Base-by-base conservation (phyloP, 2,797 vertebrate species). In the Phrynocephalus forsythii region DNA sequence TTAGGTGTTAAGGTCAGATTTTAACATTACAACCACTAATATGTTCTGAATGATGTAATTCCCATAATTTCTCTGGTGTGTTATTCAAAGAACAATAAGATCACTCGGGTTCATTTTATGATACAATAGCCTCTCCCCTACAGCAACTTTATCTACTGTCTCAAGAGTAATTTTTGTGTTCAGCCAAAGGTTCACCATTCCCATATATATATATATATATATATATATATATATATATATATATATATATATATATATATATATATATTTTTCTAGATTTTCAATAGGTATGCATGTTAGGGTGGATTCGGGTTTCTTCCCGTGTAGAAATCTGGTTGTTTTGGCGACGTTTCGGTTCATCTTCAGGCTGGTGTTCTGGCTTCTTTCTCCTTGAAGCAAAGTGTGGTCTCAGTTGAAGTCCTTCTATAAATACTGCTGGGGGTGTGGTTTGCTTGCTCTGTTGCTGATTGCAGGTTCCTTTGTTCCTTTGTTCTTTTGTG, bases 41-140 rank as follows among this genome's bases (percentile, higher is more conserved):
- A 96, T 89, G 94, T 95, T 91, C 94, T 94, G 87, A 44, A 94
- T 38, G 90, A 95, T 93, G 81, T 88, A 91, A n/a, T 95, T 93
- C 91, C 89, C 95, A 92, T 28, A 88, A 88, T 91, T 96, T 96
- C 96, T 96, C 98, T 98, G 97, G 98, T 98, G 97, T 97, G 97
- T 97, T 97, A 97, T 95, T 97, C 97, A 96, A 98, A 96, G 97
- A 98, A 33, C 33, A 33, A 98, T 98, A 99, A 98, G 98, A 99
- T 97, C 97, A 97, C 96, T 97, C 97, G 97, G 97, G 95, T 97
- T 97, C 94, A 96, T 94, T 97, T 85, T 94, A 91, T 93, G 95
- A 95, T 96, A 93, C 48, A 85, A 80, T 95, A 93, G 79, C 33
- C 95, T 96, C 96, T 96, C 96, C 96, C 97, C 95, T 95, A 96